Conservation (phyloP, 2,888 invertebrate species). For the Papilio demoleus region DNA sequence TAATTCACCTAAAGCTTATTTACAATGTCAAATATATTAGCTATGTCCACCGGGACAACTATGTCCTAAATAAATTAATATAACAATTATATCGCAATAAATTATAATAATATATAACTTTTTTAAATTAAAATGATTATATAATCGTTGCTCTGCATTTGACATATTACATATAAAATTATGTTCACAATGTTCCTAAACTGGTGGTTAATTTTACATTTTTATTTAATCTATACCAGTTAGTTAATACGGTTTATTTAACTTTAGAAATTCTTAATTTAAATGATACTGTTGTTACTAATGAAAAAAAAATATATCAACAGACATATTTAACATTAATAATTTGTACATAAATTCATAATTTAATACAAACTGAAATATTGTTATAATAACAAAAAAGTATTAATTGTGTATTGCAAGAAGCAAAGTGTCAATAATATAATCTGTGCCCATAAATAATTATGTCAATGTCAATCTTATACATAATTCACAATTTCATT, state of each 20-base stretch:
- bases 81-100: conserved; percentile 19
- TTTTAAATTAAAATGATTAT: not conserved
- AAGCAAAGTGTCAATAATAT: not conserved
- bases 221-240: too few species aligned
- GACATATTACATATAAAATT: not conserved
- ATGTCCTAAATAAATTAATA: conserved; percentile 34
- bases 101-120: not conserved
- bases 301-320: not conserved
- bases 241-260: not conserved
- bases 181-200: not conserved
- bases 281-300: too few species aligned
- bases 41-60: conserved; percentile 44
- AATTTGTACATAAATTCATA: not conserved
- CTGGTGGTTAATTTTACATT: not conserved
- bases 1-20: conserved; percentile 23
- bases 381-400: too few species aligned
- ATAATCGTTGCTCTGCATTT: not conserved
- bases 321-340: not conserved
- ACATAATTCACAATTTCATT: not conserved
- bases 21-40: conserved; percentile 26
- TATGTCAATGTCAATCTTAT: conserved; percentile 1
- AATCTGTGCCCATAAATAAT: conserved; percentile 2
- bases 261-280: too few species aligned
- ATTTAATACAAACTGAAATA: not conserved
- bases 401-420: conserved; percentile 16